A percentile compares a stretch with the other conserved stretches of the same genome.
phyloP scores from a whole-genome alignment of 2,888 invertebrate genomes.

The Priocnemis perturbator region DNA sequence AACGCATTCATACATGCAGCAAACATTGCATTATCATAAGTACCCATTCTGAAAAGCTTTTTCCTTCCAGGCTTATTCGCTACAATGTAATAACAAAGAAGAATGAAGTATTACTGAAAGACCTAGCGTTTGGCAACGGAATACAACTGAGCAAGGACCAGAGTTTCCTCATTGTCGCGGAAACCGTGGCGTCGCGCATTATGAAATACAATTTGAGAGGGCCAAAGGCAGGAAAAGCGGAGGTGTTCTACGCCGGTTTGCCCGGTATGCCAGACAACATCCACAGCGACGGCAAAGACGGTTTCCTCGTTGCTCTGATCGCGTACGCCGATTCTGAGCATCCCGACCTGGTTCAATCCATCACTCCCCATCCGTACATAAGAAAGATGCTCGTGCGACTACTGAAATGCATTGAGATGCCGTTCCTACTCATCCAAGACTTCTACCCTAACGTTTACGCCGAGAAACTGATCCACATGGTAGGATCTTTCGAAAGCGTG shows the following conservation, averaged over 20 bases:
- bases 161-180: conserved; percentile 87
- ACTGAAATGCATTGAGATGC: conserved; percentile 79
- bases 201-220: conserved; percentile 88
- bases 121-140: conserved; percentile 93
- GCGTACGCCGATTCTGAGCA: conserved; percentile 77
- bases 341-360: conserved; percentile 77
- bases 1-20: too few species aligned
- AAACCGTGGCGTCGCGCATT: conserved; percentile 82
- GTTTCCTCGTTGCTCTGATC: conserved; percentile 81
- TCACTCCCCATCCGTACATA: conserved; percentile 80
- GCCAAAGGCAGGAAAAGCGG: conserved; percentile 85
- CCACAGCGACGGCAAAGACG: conserved; percentile 79
- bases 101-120: conserved; percentile 85
- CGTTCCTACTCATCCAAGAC: conserved; percentile 80
- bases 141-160: conserved; percentile 87
- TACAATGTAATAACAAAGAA: conserved; percentile 87
- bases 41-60: neutral
- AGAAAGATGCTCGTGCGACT: conserved; percentile 82
- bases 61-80: conserved; percentile 83
- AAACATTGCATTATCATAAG: too few species aligned
- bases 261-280: conserved; percentile 84
- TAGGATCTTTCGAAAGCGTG: conserved; percentile 62
- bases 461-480: conserved; percentile 78
- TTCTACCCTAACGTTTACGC: conserved; percentile 82
- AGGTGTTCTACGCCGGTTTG: conserved; percentile 88